A percentile compares a stretch with the other conserved stretches of the same genome.
These are phyloP conservation scores for Contarinia nasturtii DNA, from an alignment of 1,140 invertebrate species.

Conservation along the genomic window DNA sequence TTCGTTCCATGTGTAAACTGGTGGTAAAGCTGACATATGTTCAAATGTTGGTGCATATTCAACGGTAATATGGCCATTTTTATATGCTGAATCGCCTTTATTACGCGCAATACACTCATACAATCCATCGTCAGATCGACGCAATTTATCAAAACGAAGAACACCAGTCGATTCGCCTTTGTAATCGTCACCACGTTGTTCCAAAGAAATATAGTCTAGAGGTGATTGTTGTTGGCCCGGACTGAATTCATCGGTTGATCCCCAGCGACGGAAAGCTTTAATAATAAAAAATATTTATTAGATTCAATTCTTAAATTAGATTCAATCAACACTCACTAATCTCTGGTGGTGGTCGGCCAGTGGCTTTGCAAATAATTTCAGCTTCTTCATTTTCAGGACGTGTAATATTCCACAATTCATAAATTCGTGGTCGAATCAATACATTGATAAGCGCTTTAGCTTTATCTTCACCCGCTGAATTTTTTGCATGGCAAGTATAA, in stretches of 20 bases:
- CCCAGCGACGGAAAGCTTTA: slow-evolving; percentile 26
- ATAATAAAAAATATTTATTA: too few species aligned
- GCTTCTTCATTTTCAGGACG: slow-evolving; percentile 38
- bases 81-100: slow-evolving; percentile 46
- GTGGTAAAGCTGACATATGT: slow-evolving; percentile 43
- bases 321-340: too few species aligned
- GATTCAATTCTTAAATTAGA: too few species aligned
- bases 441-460: slow-evolving; percentile 33
- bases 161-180: slow-evolving; percentile 39
- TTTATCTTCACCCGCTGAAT: slow-evolving; percentile 52
- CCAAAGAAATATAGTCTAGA: slow-evolving; percentile 39
- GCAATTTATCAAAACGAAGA: slow-evolving; percentile 38
- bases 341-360: slow-evolving; percentile 53
- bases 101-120: slow-evolving; percentile 77
- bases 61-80: slow-evolving; percentile 65
- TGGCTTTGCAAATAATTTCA: slow-evolving; percentile 50
- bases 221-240: slow-evolving; percentile 33
- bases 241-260: slow-evolving; percentile 31
- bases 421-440: slow-evolving; percentile 59
- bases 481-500: slow-evolving; percentile 68
- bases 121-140: slow-evolving; percentile 60
- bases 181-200: slow-evolving; percentile 30
- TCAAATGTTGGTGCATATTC: slow-evolving; percentile 65
- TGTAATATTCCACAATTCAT: slow-evolving; percentile 55
- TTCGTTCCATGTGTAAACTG: slow-evolving; percentile 61